Percentiles rank a stretch among this genome's conserved stretches.
phyloP scores from a whole-genome alignment of 2,888 invertebrate genomes.

The Lordiphosa fenestrarum region DNA sequence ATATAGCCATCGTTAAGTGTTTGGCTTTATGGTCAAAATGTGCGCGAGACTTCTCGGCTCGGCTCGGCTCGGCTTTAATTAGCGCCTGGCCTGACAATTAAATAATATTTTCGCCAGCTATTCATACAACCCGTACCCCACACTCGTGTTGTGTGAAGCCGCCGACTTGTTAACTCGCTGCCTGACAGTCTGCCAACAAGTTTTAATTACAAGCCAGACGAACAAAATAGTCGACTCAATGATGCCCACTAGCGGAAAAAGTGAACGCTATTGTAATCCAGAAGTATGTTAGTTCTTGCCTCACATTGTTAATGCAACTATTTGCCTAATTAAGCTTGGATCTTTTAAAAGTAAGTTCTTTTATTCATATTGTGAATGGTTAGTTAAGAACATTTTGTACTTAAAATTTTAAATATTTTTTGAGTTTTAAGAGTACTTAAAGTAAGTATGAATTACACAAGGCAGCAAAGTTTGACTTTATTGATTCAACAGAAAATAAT shows the following conservation, averaged over 20 bases:
- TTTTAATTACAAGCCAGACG: slow-evolving; percentile 63
- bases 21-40: slow-evolving; percentile 66
- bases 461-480: too few relatives aligned
- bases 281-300: too few relatives aligned
- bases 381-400: too few relatives aligned
- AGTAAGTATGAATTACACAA: too few relatives aligned
- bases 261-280: neutral
- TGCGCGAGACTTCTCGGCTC: slow-evolving; percentile 47
- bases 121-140: slow-evolving; percentile 8
- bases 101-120: slow-evolving; percentile 63
- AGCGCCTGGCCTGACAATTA: slow-evolving; percentile 67
- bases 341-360: too few relatives aligned
- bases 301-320: too few relatives aligned
- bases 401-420: too few relatives aligned
- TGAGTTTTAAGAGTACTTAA: too few relatives aligned
- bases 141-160: slow-evolving; percentile 47
- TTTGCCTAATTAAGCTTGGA: too few relatives aligned
- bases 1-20: slow-evolving; percentile 57
- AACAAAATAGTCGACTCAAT: slow-evolving; percentile 20
- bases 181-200: slow-evolving; percentile 74
- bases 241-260: slow-evolving; percentile 10
- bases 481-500: too few relatives aligned
- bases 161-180: slow-evolving; percentile 74
- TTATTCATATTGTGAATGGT: too few relatives aligned
- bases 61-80: slow-evolving; percentile 56